Percentiles rank a stretch among this genome's conserved stretches.
Evolutionary conservation across 2,888 invertebrate species (phyloP).

Genomic region (Rhagonycha fulva): DNA sequence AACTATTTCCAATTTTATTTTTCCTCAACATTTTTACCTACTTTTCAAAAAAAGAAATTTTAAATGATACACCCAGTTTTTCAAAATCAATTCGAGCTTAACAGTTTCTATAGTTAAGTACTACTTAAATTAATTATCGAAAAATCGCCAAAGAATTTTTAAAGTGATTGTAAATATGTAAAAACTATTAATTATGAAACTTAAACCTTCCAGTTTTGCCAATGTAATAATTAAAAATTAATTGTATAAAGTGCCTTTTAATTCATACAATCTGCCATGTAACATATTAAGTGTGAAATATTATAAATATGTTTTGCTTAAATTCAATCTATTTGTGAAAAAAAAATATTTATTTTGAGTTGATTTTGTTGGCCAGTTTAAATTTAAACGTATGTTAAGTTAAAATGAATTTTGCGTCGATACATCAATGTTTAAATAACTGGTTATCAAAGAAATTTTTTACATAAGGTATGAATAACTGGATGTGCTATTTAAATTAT

Average conservation of each 20-base stretch:
- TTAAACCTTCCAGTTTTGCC: conserved; percentile 57
- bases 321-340: conserved; percentile 10
- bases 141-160: conserved; percentile 15
- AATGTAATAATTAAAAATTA: conserved; percentile 48
- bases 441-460: conserved; percentile 7
- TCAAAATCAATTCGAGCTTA: conserved; percentile 22
- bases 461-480: conserved; percentile 47
- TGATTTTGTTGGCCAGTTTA: not conserved
- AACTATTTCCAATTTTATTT: not conserved
- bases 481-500: conserved; percentile 51
- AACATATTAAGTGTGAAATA: conserved; percentile 27
- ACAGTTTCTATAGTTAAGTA: conserved; percentile 15
- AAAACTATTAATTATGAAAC: conserved; percentile 45
- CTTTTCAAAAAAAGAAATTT: not conserved
- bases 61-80: not conserved
- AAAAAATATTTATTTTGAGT: conserved; percentile 15
- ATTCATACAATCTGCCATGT: conserved; percentile 51
- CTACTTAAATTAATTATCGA: conserved; percentile 1
- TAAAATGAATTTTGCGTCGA: not conserved
- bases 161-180: conserved; percentile 37
- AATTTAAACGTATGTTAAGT: not conserved
- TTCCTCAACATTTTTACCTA: too few relatives aligned
- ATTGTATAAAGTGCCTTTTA: conserved; percentile 56
- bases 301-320: conserved; percentile 5
- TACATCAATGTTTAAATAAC: not conserved